Conservation (phyloP, 2,797 vertebrate genomes). For the Cryptoblepharus egeriae region DNA sequence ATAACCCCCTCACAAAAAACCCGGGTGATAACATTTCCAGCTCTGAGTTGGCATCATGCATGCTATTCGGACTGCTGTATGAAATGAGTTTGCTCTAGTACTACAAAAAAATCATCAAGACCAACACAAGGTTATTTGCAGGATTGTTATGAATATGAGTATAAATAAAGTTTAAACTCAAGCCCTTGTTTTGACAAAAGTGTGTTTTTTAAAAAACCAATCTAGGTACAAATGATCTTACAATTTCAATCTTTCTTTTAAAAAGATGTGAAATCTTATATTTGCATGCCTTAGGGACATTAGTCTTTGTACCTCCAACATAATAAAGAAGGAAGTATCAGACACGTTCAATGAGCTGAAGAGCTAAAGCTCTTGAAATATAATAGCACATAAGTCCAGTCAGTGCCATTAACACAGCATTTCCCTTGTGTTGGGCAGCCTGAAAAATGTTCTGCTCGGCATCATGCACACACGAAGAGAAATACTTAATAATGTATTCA, state of each 20-base stretch:
- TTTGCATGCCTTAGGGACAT: not conserved
- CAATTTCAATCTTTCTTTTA: constrained; percentile 39
- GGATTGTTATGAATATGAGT: too few relatives aligned
- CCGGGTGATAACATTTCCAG: too few relatives aligned
- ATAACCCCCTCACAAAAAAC: too few relatives aligned
- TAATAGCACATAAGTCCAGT: not conserved
- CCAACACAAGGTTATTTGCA: too few relatives aligned
- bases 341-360: constrained; percentile 1
- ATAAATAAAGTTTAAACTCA: not conserved
- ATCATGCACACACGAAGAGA: not conserved
- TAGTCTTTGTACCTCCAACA: constrained; percentile 23
- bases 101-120: too few relatives aligned
- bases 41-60: too few relatives aligned
- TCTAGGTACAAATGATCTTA: constrained; percentile 31
- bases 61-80: too few relatives aligned
- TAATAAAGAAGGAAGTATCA: constrained; percentile 11
- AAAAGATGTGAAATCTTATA: constrained; percentile 28
- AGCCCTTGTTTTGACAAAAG: not conserved
- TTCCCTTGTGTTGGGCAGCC: not conserved
- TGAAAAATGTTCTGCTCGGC: constrained; percentile 9
- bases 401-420: not conserved
- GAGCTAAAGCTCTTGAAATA: constrained; percentile 26
- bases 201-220: constrained; percentile 43
- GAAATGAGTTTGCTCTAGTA: too few relatives aligned
- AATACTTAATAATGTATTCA: constrained; percentile 21